Evolutionary conservation across 2,113 vertebrate genomes (phyloP), one percentile per base, ranked within the genome.

Genomic region (Thryonomys swinderianus): DNA sequence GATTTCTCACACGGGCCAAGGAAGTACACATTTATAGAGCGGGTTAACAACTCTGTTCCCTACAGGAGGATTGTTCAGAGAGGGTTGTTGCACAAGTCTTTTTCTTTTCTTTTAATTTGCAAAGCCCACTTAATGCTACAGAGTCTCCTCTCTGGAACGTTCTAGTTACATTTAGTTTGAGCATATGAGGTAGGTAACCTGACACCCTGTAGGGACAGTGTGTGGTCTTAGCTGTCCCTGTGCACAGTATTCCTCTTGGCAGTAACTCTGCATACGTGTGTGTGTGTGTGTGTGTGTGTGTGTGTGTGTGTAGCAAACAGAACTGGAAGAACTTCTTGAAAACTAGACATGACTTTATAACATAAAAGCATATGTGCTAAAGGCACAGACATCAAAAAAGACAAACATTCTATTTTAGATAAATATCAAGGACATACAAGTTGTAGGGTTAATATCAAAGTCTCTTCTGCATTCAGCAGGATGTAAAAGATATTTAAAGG

Each of bases 61-160:
- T 57, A 57, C 81, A 86, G 45, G 92, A 45, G 13, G 23, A 59
- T 42, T 67, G 14, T 76, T 89, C 85, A 85, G 18, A 91, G 13
- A 55, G 3, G 20, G 51, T 34, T 64, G 40, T 42, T 73, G 48
- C 64, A 5, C 5, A 5, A 10, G 16, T 80, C 8, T 78, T 59
- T 82, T 81, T 40, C 37, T n/a, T 81, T 71, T 40, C 27, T 48
- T 93, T 89, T 53, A 90, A 95, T 96, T 95, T 96, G 89, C 45
- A 97, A 96, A 96, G 74, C 76, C 84, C 69, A 30, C 66, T 97
- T 95, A 96, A 96, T 88, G 78, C 92, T 78, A 78, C 82, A 69
- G 61, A 71, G 55, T 96, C 66, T 93, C 93, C 89, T 85, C 51
- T 94, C 57, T n/a, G 80, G 57, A 85, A 82, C 74, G 71, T 93